Base-by-base conservation (phyloP, 2,888 invertebrate genomes). In the Caenorhabditis imperialis region DNA sequence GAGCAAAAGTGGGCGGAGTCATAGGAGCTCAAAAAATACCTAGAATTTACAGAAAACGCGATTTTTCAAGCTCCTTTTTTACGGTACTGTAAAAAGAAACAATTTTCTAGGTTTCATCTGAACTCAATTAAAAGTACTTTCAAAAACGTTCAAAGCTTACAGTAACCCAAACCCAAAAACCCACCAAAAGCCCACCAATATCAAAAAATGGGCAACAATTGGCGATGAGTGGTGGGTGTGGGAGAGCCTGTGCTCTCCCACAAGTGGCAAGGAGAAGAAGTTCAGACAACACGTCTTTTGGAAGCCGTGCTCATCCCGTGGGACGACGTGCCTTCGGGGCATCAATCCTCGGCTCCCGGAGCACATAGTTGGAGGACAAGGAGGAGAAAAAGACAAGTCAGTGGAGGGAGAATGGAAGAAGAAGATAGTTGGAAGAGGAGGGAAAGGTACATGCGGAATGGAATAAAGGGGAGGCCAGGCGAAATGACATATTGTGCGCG, bases 321-420 rank as follows among this genome's bases (percentile, higher is more conserved):
- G 65, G 65, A 65, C 65, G 57, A 50, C 48, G 65, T 65, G 65
- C 65, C 65, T 65, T 47, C 55, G 55, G 65, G 65, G 65, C 65
- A 65, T 65, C 65, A 65, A 65, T 65, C 57, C 50, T 65, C n/a
- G n/a, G 48, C 35, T 57, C 65, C 55, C 65, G 16, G 16, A 18
- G n/a, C 18, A 5, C 8, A 44, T 5, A 12, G 22, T 16, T 18
- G 44, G 44, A 12, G 12, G 6, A 12, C 18, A 27, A 23, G 48
- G 18, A 12, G 27, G 7, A 48, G 48, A 27, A 27, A 25, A 48
- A 25, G n/a, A 48, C 27, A 30, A 30, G 10, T 6, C 30, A 16
- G 27, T 10, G 27, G 25, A 48, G 27, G 3, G 12, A n/a, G 27
- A 23, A 45, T 12, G n/a, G 18, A 18, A n/a, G 18, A 40, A n/a